Evolutionary conservation across 1,140 invertebrate species (phyloP).

Genomic region (Andricus grossulariae): DNA sequence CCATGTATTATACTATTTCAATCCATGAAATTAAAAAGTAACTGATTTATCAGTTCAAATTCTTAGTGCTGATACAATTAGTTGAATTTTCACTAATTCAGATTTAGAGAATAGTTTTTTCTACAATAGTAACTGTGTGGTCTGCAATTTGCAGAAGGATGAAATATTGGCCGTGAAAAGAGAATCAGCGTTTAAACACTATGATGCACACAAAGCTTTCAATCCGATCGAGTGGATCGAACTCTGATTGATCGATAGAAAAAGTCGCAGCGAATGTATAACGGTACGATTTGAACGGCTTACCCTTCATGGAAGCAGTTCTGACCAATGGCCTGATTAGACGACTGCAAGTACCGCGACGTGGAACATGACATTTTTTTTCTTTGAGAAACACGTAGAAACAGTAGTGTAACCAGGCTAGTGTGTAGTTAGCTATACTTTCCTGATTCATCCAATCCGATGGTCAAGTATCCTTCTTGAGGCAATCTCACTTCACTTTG

Average conservation of each 20-base stretch:
- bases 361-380: constrained; percentile 57
- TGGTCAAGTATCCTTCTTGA: constrained; percentile 8
- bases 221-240: constrained; percentile 44
- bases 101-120: too few species aligned
- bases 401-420: constrained; percentile 54
- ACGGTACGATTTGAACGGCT: constrained; percentile 72
- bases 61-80: too few species aligned
- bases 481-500: constrained; percentile 27
- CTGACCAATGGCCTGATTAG: constrained; percentile 69
- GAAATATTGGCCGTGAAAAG: background rate
- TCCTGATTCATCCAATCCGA: constrained; percentile 14
- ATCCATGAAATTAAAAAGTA: too few species aligned
- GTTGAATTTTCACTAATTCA: too few species aligned
- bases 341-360: constrained; percentile 51
- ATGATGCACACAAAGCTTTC: constrained; percentile 16
- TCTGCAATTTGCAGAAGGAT: background rate
- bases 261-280: constrained; percentile 65
- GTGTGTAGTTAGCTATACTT: constrained; percentile 13
- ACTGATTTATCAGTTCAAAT: too few species aligned
- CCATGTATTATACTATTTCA: too few species aligned
- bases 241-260: constrained; percentile 62
- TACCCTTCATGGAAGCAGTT: constrained; percentile 73
- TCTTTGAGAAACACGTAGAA: constrained; percentile 48
- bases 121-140: too few species aligned
- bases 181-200: constrained; percentile 2